Percentiles rank a stretch among this genome's conserved stretches.
Conservation (phyloP, 2,113 vertebrate species). For the Pavo muticus region DNA sequence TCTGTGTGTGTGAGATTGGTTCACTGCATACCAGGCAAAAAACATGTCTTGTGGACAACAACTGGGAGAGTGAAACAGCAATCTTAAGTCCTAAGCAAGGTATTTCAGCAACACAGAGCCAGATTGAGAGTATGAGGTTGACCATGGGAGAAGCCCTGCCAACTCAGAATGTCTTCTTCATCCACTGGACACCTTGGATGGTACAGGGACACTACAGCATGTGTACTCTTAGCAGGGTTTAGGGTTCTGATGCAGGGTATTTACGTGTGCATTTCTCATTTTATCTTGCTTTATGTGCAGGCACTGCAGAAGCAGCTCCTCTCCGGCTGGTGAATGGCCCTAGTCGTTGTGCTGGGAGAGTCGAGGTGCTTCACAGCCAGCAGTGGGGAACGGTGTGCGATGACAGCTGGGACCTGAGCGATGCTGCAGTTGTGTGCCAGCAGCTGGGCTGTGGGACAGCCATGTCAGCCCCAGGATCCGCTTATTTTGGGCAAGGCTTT, state of each 20-base stretch:
- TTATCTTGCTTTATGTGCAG: not conserved
- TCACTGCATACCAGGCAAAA: no score
- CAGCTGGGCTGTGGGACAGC: not conserved
- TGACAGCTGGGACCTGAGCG: not conserved
- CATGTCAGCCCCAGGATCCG: not conserved
- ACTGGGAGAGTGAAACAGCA: not conserved
- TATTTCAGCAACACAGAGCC: not conserved
- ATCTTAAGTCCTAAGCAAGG: not conserved
- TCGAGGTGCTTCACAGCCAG: slow-evolving; percentile 15
- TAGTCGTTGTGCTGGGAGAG: slow-evolving; percentile 13
- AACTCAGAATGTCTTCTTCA: not conserved
- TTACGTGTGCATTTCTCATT: not conserved
- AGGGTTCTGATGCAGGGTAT: not conserved
- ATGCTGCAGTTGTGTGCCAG: not conserved
- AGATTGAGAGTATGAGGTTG: not conserved
- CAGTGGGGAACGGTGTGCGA: not conserved
- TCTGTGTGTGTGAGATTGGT: no score
- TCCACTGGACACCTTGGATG: not conserved
- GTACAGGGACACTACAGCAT: fast-evolving
- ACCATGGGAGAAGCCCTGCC: not conserved
- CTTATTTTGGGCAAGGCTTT: not conserved
- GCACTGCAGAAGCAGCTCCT: not conserved
- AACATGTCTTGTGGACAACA: no score
- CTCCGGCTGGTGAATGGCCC: slow-evolving; percentile 16
- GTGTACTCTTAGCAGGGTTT: not conserved